A percentile compares a stretch with the other conserved stretches of the same genome.
phyloP scores from a whole-genome alignment of 1,140 invertebrate species.

The Hycleus phaleratus region DNA sequence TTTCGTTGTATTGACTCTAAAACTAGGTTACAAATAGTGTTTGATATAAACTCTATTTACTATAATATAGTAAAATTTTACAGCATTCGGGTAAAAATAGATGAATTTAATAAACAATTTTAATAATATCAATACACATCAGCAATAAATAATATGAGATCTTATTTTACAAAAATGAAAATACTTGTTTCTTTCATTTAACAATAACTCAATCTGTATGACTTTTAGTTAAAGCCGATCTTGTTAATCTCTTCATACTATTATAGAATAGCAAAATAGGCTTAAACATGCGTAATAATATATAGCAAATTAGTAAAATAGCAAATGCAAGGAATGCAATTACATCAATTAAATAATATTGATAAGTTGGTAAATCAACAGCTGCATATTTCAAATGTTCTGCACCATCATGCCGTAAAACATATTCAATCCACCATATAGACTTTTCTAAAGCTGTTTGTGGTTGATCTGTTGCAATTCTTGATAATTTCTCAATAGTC shows the following conservation, averaged over 20 bases:
- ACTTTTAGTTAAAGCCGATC: no score
- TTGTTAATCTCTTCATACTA: not conserved
- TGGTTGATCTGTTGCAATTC: slow-evolving; percentile 40
- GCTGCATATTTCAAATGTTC: slow-evolving; percentile 40
- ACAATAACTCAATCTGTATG: not conserved
- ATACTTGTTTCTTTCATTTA: not conserved
- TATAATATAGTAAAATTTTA: no score
- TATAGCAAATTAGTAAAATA: not conserved
- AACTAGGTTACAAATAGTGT: no score
- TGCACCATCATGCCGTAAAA: slow-evolving; percentile 46
- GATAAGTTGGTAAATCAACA: slow-evolving; percentile 35
- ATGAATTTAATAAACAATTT: no score
- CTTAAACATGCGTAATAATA: not conserved
- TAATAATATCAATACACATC: no score
- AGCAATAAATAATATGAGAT: no score
- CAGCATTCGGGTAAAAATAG: no score
- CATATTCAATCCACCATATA: slow-evolving; percentile 51
- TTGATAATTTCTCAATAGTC: slow-evolving; percentile 33
- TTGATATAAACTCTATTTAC: no score
- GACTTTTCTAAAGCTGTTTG: slow-evolving; percentile 40
- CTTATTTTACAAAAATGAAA: no score
- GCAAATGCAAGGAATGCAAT: slow-evolving; percentile 10
- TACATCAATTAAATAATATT: slow-evolving; percentile 30
- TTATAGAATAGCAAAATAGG: not conserved
- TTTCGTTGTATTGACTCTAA: no score